Evolutionary conservation across 2,797 vertebrate genomes (phyloP).

Genomic region (Steatocranus sp.): DNA sequence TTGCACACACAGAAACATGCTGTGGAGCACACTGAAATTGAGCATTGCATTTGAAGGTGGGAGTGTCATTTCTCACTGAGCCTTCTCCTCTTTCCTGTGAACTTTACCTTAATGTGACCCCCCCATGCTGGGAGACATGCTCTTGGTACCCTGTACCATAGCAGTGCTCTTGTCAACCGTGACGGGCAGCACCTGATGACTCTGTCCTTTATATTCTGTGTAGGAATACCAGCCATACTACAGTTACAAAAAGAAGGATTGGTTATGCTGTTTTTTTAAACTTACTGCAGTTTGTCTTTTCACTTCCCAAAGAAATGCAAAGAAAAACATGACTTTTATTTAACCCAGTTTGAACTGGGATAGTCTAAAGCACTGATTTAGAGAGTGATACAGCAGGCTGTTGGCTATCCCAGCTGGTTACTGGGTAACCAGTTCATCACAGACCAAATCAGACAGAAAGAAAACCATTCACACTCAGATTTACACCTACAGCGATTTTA

Average conservation of each 20-base stretch:
- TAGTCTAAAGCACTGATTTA: not conserved
- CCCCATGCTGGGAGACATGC: conserved; percentile 69
- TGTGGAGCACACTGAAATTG: conserved; percentile 78
- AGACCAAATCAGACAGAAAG: not conserved
- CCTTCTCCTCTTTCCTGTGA: not conserved
- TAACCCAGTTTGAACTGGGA: accelerated
- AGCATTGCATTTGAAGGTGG: conserved; percentile 65
- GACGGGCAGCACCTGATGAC: conserved; percentile 19
- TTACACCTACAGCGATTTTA: not conserved
- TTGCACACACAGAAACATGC: conserved; percentile 88
- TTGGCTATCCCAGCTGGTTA: not conserved
- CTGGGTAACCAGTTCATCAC: not conserved
- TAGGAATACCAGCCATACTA: conserved; percentile 59
- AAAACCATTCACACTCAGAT: not conserved
- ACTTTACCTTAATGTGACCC: conserved; percentile 6
- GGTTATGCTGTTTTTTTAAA: not conserved
- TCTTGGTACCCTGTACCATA: conserved; percentile 32
- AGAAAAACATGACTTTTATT: conserved; percentile 36
- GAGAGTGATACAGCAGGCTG: accelerated
- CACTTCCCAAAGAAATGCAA: conserved; percentile 74
- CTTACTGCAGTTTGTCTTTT: conserved; percentile 33
- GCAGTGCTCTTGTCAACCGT: conserved; percentile 3
- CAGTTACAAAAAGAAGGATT: conserved; percentile 1
- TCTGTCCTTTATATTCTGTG: conserved; percentile 51
- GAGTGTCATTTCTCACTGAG: conserved; percentile 13